These are phyloP conservation scores for Schizothorax lantsangensis DNA, from an alignment of 2,797 vertebrate genomes.

Conservation along the genomic window DNA sequence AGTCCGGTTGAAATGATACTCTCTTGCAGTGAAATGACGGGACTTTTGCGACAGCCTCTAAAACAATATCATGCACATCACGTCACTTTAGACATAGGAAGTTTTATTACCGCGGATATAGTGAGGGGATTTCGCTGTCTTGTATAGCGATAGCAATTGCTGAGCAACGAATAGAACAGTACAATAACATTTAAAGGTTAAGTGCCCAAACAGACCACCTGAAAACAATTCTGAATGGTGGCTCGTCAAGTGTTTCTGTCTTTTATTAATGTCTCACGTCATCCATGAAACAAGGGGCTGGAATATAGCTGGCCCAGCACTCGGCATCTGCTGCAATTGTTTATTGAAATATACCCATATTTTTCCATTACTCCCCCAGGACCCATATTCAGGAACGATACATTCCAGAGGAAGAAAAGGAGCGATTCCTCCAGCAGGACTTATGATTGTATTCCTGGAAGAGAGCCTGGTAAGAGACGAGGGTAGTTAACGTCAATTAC, in stretches of 20 bases:
- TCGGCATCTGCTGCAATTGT: constrained; percentile 65
- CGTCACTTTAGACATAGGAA: neutral
- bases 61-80: constrained; percentile 38
- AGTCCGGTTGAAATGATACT: constrained; percentile 1
- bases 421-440: constrained; percentile 68
- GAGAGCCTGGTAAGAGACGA: constrained; percentile 55
- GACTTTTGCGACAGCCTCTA: neutral
- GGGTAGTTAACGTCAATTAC: constrained; percentile 52
- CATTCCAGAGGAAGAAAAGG: constrained; percentile 66
- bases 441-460: constrained; percentile 63
- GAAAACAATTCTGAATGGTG: constrained; percentile 58
- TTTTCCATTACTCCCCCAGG: constrained; percentile 60
- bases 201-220: constrained; percentile 52
- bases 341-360: constrained; percentile 69
- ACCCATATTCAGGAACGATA: constrained; percentile 64
- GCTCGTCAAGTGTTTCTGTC: constrained; percentile 59
- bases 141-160: constrained; percentile 49
- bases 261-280: constrained; percentile 67
- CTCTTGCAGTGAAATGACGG: neutral
- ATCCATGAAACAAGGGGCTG: constrained; percentile 62
- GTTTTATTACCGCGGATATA: constrained; percentile 32
- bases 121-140: constrained; percentile 29
- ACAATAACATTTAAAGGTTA: constrained; percentile 32
- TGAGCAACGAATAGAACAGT: constrained; percentile 46
- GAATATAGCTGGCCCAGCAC: constrained; percentile 52